Percentiles rank a stretch among this genome's conserved stretches.
Conservation (phyloP, 2,888 invertebrate genomes). For the Hypomecis atomaria region DNA sequence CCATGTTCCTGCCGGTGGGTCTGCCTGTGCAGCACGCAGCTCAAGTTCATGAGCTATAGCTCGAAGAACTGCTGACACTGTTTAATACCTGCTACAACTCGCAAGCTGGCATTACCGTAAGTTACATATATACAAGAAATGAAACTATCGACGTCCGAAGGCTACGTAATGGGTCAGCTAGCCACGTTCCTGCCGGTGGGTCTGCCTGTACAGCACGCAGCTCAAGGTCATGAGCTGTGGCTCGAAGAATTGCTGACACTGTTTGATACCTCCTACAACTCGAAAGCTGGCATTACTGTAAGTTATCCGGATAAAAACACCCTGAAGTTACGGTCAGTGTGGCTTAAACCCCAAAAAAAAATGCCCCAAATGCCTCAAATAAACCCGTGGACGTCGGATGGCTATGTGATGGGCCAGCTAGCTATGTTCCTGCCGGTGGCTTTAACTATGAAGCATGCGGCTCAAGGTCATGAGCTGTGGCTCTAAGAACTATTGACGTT, state of each 20-base stretch:
- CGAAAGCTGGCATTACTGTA: slow-evolving; percentile 86
- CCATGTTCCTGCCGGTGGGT: slow-evolving; percentile 91
- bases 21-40: slow-evolving; percentile 86
- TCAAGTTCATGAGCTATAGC: slow-evolving; percentile 90
- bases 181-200: slow-evolving; percentile 91
- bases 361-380: slow-evolving; percentile 87
- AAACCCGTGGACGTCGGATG: slow-evolving; percentile 88
- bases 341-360: too few species aligned
- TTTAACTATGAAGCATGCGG: slow-evolving; percentile 85
- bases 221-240: slow-evolving; percentile 90
- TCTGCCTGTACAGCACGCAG: slow-evolving; percentile 86
- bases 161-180: slow-evolving; percentile 85
- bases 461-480: slow-evolving; percentile 90
- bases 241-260: slow-evolving; percentile 90
- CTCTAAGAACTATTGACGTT: slow-evolving; percentile 90
- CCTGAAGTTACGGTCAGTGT: too few species aligned
- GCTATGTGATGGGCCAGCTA: slow-evolving; percentile 85
- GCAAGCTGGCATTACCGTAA: slow-evolving; percentile 85
- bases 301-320: slow-evolving; percentile 39
- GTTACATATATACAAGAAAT: slow-evolving; percentile 67
- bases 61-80: slow-evolving; percentile 90
- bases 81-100: slow-evolving; percentile 92
- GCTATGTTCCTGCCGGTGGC: slow-evolving; percentile 91
- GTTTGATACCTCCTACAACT: slow-evolving; percentile 91
- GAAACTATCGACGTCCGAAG: slow-evolving; percentile 88